Evolutionary conservation across 2,113 vertebrate genomes (phyloP).

Genomic region (Hypanus sabinus): DNA sequence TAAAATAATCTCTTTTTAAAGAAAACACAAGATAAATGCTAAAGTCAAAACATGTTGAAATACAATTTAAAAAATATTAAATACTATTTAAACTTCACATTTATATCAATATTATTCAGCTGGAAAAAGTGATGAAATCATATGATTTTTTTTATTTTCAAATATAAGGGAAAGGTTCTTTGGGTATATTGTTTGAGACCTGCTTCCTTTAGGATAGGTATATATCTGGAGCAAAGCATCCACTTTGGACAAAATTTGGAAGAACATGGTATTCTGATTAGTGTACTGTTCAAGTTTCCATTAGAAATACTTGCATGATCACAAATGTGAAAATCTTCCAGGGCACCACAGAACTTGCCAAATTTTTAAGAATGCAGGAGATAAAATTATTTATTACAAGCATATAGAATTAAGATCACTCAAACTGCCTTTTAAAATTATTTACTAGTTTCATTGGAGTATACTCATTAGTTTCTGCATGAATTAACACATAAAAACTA

Average conservation of each 20-base stretch:
- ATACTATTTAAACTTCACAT: conserved; percentile 41
- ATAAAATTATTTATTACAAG: background rate
- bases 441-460: background rate
- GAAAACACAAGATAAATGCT: background rate
- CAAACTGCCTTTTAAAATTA: background rate
- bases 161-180: conserved; percentile 41
- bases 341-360: background rate
- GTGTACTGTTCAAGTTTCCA: background rate
- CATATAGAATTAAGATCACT: background rate
- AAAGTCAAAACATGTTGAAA: conserved; percentile 41
- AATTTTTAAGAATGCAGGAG: background rate
- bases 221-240: conserved; percentile 44
- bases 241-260: background rate
- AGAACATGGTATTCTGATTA: background rate
- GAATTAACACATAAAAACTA: background rate
- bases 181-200: conserved; percentile 55
- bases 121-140: background rate
- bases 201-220: conserved; percentile 57
- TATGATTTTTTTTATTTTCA: background rate
- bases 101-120: conserved; percentile 36
- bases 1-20: background rate
- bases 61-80: conserved; percentile 46
- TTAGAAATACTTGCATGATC: background rate
- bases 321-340: background rate
- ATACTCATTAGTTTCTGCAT: background rate